Base-by-base conservation (phyloP, 2,888 invertebrate species). In the Dusona sp. region DNA sequence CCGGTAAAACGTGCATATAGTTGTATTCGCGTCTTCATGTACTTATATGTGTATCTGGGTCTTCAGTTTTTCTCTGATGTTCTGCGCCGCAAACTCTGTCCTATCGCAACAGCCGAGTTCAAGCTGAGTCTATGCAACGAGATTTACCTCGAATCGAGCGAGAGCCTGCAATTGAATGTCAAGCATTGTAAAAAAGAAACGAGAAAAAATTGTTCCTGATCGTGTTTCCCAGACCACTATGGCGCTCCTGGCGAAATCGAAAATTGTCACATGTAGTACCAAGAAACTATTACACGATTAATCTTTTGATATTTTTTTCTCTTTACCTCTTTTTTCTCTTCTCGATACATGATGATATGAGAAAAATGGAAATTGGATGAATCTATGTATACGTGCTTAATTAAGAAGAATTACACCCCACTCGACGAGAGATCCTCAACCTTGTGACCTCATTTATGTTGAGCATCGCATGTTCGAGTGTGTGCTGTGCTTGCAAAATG, bases 111-210 rank as follows among this genome's bases (percentile, higher is more conserved):
- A 75, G 67, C 54, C 79, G 22, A 36, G 70, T 85, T 75, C 64
- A 33, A 72, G 79, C 65, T 57, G 77, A 79, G 74, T 86, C 79
- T 70, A 45, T 72, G 57, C 77, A 79, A 86, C 75, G 79, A 77
- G 75, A 86, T 83, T 86, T 77, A 51, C 61, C 70, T 45, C 61
- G 61, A 45, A 64, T 8, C 68, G 36, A n/a, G 65, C 54, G 36
- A 22, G 67, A 33, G 36, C 8, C 68, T 22, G 70, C 68, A 70
- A 72, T 79, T 83, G 79, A 83, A 83, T 77, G 79, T 75, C 70
- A 79, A 83, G 16, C 65, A 54, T 54, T 48, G 68, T n/a, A 67
- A 64, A n/a, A 61, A 65, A 81, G 51, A 64, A 42, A 9, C 25
- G 19, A 16, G 4, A 8, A 19, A 29, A 25, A 61, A 33, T 38